Evolutionary conservation across 1,140 invertebrate genomes (phyloP), one percentile per base, ranked within the genome.

Genomic region (Tetragnatha versicolor): DNA sequence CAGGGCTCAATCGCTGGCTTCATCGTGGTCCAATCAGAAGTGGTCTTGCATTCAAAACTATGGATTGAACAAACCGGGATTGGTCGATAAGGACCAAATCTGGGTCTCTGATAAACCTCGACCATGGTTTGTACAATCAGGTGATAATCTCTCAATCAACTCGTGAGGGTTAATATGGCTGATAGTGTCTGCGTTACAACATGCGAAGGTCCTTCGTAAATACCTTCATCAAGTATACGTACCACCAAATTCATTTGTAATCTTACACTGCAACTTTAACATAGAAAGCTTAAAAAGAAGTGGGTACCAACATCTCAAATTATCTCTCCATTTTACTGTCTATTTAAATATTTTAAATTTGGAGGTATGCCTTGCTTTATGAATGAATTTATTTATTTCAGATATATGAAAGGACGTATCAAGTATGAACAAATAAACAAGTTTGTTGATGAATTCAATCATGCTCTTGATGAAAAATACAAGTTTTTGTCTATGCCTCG

Each of bases 321-420:
- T 51, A 12, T n/a, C 47, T 14, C 22, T n/a, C 20, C 1, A 7
- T 14, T 6, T 14, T 51, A n/a, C 2, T 14, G 7, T n/a, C 22
- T 14, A n/a, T 51, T 51, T 14, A 14, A 14, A n/a, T 51, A 51
- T 22, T n/a, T 14, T 51, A 22, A 6, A 51, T 14, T 14, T 29
- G 31, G 10, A 42, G 0, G 17, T 10, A 42, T 10, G 39, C 17
- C 49, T 53, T 25, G 49, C 25, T 12, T 35, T 12, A 37, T 1
- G 35, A 63, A 37, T 53, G 22, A 5, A 25, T 17, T 55, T 29
- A 10, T 42, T 42, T 45, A 42, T 60, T 31, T 60, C 6, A 73
- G 69, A 5, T 73, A 73, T 27, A 60, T 73, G 69, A 73, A 73
- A 73, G 69, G 69, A 17, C 53, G 69, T 25, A 20, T 73, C 2